These are phyloP conservation scores for Suricata suricatta DNA, from an alignment of 2,113 vertebrate species.

Conservation along the genomic window DNA sequence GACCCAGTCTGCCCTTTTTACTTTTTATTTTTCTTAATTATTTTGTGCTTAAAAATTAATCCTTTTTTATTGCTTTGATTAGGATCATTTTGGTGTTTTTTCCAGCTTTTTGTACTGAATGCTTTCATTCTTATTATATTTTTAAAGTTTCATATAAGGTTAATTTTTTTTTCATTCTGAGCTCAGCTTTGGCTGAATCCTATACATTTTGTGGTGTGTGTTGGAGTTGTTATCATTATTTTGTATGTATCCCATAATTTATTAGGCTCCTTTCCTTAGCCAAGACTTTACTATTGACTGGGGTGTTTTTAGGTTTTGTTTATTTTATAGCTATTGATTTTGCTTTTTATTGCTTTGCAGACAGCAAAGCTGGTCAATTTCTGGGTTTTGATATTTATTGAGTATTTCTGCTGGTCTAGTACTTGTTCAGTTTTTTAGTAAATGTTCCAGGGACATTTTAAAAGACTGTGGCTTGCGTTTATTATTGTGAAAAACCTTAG, in stretches of 20 bases:
- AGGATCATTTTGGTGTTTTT: neutral
- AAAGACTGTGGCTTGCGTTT: neutral
- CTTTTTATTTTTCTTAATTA: conserved; percentile 2
- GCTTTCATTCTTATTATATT: neutral
- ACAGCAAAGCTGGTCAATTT: neutral
- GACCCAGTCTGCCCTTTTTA: neutral
- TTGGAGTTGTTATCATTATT: neutral
- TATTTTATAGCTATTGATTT: conserved; percentile 3
- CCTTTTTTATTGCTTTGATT: neutral
- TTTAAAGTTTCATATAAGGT: neutral
- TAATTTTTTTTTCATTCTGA: neutral
- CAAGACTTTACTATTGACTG: neutral
- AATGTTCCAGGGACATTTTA: neutral
- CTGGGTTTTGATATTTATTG: conserved; percentile 9
- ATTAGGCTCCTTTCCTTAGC: neutral
- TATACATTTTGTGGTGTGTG: neutral
- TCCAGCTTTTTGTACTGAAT: neutral
- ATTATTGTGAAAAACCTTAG: neutral
- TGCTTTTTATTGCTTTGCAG: neutral
- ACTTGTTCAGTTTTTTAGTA: neutral
- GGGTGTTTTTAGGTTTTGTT: neutral
- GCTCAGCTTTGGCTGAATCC: neutral
- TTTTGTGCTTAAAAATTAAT: neutral
- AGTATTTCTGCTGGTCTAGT: neutral
- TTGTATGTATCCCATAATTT: neutral